These are phyloP conservation scores for Sceloporus undulatus DNA, from an alignment of 2,113 vertebrate species.

Conservation along the genomic window DNA sequence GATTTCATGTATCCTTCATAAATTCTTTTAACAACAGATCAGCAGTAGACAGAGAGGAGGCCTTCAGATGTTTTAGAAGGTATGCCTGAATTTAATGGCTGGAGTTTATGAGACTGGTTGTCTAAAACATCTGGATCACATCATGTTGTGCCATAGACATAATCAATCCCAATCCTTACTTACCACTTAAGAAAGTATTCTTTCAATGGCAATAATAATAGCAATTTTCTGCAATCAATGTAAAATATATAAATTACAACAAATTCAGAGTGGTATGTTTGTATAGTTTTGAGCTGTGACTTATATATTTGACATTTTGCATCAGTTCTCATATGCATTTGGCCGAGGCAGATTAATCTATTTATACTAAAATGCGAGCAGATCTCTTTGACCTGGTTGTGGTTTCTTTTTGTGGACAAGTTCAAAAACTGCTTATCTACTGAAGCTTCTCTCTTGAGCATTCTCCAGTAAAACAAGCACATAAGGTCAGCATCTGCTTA, in stretches of 20 bases:
- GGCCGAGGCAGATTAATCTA: neutral
- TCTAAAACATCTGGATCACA: neutral
- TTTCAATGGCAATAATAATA: neutral
- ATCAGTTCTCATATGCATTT: neutral
- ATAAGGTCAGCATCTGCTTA: conserved; percentile 18
- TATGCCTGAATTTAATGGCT: too few relatives aligned
- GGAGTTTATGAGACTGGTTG: too few relatives aligned
- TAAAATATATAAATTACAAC: neutral
- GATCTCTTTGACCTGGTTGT: neutral
- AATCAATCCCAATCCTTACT: neutral
- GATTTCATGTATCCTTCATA: neutral
- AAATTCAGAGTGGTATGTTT: neutral
- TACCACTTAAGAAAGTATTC: fast-evolving
- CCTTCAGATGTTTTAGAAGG: too few relatives aligned
- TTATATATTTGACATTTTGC: conserved; percentile 7
- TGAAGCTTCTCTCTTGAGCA: neutral
- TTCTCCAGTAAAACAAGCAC: conserved; percentile 11
- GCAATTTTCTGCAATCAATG: neutral
- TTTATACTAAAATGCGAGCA: conserved; percentile 5
- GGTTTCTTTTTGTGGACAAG: conserved; percentile 8
- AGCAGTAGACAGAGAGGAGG: too few relatives aligned
- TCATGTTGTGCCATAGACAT: neutral
- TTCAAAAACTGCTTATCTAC: conserved; percentile 6
- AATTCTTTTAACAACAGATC: neutral
- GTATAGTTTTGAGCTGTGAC: neutral